These are phyloP conservation scores for Drusus annulatus DNA, from an alignment of 1,140 invertebrate species.

Conservation along the genomic window DNA sequence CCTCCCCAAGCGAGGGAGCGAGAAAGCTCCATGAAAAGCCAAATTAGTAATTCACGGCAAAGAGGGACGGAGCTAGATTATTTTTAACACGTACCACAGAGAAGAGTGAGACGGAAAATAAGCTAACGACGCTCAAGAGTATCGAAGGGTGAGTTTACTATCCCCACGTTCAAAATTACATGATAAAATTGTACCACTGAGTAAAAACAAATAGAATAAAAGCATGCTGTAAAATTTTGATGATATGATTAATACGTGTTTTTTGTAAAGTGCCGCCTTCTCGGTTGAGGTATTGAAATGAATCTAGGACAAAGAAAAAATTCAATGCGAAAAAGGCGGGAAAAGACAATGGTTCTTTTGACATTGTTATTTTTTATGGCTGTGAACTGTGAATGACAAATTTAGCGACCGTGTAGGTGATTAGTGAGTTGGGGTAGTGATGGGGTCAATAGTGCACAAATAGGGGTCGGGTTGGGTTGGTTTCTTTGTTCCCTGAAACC, in stretches of 20 bases:
- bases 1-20: background rate
- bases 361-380: slow-evolving; percentile 24
- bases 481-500: no score
- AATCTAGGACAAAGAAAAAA: slow-evolving; percentile 9
- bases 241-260: background rate
- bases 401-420: background rate
- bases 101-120: slow-evolving; percentile 30
- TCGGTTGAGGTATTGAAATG: background rate
- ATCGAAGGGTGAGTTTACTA: background rate
- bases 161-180: no score
- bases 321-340: slow-evolving; percentile 15
- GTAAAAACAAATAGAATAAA: background rate
- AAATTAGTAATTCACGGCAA: background rate
- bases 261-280: background rate
- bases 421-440: background rate
- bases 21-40: background rate
- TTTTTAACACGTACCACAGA: background rate
- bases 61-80: background rate
- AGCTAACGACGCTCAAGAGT: background rate
- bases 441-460: background rate
- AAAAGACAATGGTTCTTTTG: slow-evolving; percentile 26
- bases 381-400: slow-evolving; percentile 18
- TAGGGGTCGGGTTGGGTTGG: no score
- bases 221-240: background rate
- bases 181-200: no score